phyloP scores from a whole-genome alignment of 1,140 invertebrate genomes.

The Tetramorium alpestre region DNA sequence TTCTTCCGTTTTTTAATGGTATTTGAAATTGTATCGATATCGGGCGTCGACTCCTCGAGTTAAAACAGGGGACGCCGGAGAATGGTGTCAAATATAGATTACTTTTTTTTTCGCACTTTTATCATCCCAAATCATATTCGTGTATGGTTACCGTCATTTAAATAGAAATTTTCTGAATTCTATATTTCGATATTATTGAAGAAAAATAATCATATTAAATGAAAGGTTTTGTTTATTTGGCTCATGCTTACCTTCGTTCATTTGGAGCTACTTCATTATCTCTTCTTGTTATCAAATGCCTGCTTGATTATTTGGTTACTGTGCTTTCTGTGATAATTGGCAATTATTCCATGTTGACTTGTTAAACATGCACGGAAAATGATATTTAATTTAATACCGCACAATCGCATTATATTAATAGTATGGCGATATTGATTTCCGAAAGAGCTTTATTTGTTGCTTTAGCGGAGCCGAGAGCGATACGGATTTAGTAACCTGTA shows the following conservation, averaged over 20 bases:
- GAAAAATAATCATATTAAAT: not conserved
- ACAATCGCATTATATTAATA: constrained; percentile 53
- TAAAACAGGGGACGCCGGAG: not conserved
- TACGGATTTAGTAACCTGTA: constrained; percentile 42
- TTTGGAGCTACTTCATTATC: not conserved
- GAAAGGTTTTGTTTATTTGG: not conserved
- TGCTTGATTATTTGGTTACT: constrained; percentile 16
- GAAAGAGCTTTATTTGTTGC: constrained; percentile 55
- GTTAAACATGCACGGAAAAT: constrained; percentile 29
- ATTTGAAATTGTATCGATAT: not conserved
- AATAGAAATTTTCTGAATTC: not conserved
- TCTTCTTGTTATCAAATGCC: not conserved
- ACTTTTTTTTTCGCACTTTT: not conserved
- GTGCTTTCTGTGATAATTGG: constrained; percentile 32
- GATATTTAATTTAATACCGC: constrained; percentile 55
- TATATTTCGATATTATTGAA: not conserved
- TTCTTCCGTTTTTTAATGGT: not conserved
- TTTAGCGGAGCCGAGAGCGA: constrained; percentile 22
- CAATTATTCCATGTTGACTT: constrained; percentile 50
- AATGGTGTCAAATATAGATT: not conserved
- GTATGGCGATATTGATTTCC: constrained; percentile 53
- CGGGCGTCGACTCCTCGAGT: not conserved
- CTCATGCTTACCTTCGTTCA: not conserved
- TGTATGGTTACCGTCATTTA: not conserved
- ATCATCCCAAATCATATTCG: not conserved